Evolutionary conservation across 2,888 invertebrate genomes (phyloP).

Genomic region (Atrina japonica): DNA sequence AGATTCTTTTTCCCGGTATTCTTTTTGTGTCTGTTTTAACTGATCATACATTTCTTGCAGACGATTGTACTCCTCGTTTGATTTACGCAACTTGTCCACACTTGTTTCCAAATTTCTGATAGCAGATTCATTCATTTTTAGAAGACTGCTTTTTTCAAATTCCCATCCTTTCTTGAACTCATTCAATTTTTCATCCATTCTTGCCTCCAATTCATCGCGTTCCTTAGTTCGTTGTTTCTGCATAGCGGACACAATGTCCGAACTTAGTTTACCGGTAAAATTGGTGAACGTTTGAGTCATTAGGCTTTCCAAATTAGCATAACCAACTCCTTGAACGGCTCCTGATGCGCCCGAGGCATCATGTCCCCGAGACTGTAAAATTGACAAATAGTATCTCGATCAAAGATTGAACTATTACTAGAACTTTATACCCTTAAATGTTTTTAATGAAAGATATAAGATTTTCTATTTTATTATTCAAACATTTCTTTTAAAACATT

Average conservation of each 20-base stretch:
- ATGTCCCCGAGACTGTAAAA: not conserved
- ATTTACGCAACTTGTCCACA: constrained; percentile 31
- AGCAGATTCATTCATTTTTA: constrained; percentile 33
- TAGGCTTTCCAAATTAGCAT: constrained; percentile 21
- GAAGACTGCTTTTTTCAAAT: constrained; percentile 21
- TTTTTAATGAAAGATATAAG: too few relatives aligned
- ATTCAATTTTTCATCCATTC: constrained; percentile 30
- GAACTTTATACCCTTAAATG: too few relatives aligned
- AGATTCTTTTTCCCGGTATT: constrained; percentile 37
- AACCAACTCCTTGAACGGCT: not conserved
- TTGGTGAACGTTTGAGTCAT: constrained; percentile 32
- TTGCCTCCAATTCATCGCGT: constrained; percentile 29
- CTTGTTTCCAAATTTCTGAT: constrained; percentile 32
- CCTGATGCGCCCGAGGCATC: constrained; percentile 27
- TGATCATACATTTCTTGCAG: constrained; percentile 40
- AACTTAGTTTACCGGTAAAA: constrained; percentile 32
- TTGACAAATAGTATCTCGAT: too few relatives aligned
- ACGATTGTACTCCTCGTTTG: constrained; percentile 28
- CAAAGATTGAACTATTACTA: not conserved
- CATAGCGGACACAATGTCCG: constrained; percentile 13
- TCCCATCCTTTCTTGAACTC: constrained; percentile 35
- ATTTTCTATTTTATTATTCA: too few relatives aligned
- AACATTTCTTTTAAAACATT: too few relatives aligned
- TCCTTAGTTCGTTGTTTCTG: constrained; percentile 29
- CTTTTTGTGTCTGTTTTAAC: constrained; percentile 36